phyloP scores from a whole-genome alignment of 2,888 invertebrate genomes.

The Cremastinae sp. region DNA sequence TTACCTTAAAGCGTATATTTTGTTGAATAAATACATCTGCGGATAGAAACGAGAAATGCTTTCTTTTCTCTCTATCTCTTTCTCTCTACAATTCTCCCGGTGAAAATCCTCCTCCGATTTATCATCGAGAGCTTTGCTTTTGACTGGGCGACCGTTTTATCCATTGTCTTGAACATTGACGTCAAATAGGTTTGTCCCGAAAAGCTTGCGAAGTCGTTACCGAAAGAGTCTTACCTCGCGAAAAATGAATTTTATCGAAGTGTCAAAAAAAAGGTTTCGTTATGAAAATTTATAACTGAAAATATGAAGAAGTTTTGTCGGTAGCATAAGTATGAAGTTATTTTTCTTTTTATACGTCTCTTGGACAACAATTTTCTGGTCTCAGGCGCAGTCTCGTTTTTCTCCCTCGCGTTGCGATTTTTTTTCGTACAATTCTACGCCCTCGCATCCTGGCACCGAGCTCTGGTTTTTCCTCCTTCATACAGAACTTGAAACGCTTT shows the following conservation, averaged over 20 bases:
- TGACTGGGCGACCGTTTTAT: conserved; percentile 70
- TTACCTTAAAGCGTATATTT: conserved; percentile 24
- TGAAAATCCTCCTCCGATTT: conserved; percentile 71
- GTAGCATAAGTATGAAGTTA: not conserved
- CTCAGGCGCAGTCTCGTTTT: conserved; percentile 45
- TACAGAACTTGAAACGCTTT: conserved; percentile 61
- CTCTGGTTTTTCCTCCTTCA: conserved; percentile 65
- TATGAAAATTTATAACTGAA: not conserved
- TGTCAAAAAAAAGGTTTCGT: not conserved
- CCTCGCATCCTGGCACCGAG: conserved; percentile 32
- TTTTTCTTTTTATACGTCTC: not conserved
- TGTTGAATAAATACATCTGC: conserved; percentile 36
- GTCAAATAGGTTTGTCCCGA: conserved; percentile 69
- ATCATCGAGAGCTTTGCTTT: conserved; percentile 74
- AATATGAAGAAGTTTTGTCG: conserved; percentile 1
- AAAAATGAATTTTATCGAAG: not conserved
- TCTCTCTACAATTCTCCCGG: not conserved
- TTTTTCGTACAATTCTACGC: conserved; percentile 25
- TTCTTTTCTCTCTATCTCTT: conserved; percentile 1
- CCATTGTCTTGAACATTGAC: conserved; percentile 66
- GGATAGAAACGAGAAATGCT: conserved; percentile 66
- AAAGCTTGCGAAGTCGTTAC: not conserved
- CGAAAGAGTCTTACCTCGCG: conserved; percentile 6
- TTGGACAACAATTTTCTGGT: conserved; percentile 52
- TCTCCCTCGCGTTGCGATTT: conserved; percentile 55